A percentile compares a stretch with the other conserved stretches of the same genome.
Evolutionary conservation across 2,113 vertebrate genomes (phyloP).

Genomic region (Triplophysa siluroides): DNA sequence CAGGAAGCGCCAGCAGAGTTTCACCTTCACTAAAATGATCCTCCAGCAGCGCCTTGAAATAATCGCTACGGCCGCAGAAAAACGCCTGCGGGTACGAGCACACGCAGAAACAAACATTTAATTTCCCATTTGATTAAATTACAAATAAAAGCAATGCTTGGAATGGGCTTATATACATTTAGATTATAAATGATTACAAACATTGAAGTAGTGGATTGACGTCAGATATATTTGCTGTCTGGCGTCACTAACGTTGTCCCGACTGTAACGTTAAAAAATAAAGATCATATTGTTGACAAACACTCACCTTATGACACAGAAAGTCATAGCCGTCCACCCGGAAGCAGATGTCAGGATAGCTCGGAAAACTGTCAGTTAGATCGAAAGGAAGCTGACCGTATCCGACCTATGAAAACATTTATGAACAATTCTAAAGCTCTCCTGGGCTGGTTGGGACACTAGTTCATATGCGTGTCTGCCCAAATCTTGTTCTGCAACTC

Average conservation of each 20-base stretch:
- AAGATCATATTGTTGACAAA: background rate
- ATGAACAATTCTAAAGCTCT: background rate
- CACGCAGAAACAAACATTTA: slow-evolving; percentile 28
- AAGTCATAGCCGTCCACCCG: slow-evolving; percentile 84
- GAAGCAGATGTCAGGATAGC: slow-evolving; percentile 92
- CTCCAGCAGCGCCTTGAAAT: slow-evolving; percentile 91
- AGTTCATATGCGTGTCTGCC: too few relatives aligned
- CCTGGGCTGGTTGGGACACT: too few relatives aligned
- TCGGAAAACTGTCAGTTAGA: slow-evolving; percentile 82
- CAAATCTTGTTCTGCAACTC: too few relatives aligned
- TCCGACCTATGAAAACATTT: slow-evolving; percentile 77
- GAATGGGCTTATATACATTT: too few relatives aligned
- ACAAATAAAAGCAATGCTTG: background rate
- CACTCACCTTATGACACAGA: slow-evolving; percentile 90
- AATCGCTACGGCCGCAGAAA: slow-evolving; percentile 96
- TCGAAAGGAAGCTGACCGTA: slow-evolving; percentile 93
- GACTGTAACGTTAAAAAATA: too few relatives aligned
- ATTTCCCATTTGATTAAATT: background rate
- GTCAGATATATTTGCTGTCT: background rate
- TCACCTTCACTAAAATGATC: slow-evolving; percentile 93
- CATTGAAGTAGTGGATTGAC: too few relatives aligned
- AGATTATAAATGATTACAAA: too few relatives aligned
- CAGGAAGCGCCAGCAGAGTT: slow-evolving; percentile 82
- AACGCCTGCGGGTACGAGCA: slow-evolving; percentile 79
- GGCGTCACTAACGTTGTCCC: background rate